phyloP scores from a whole-genome alignment of 2,797 vertebrate species.

The Catharus ustulatus region DNA sequence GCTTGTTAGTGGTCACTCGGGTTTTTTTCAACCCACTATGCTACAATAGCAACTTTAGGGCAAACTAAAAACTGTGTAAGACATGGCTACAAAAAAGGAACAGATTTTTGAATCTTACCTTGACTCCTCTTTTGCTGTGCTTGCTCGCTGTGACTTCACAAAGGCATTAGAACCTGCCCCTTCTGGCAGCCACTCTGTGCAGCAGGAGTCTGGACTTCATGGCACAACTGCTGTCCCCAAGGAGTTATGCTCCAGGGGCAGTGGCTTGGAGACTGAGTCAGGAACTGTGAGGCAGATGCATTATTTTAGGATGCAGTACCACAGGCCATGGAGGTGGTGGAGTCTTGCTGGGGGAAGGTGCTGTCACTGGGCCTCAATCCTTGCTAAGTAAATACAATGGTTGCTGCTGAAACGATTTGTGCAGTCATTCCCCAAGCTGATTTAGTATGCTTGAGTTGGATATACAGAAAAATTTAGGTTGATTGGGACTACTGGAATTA shows the following conservation, averaged over 20 bases:
- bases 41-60: not conserved
- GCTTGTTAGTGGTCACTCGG: not conserved
- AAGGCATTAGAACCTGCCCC: not conserved
- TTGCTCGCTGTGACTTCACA: not conserved
- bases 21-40: not conserved
- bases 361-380: fast-evolving
- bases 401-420: not conserved
- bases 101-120: not conserved
- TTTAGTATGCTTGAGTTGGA: not conserved
- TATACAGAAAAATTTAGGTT: not conserved
- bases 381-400: fast-evolving
- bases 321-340: not conserved
- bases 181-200: not conserved
- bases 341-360: not conserved
- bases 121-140: not conserved
- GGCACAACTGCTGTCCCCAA: not conserved
- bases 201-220: not conserved
- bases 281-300: not conserved
- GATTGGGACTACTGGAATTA: not conserved
- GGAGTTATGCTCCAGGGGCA: fast-evolving
- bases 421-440: not conserved
- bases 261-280: not conserved
- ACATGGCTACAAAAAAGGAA: not conserved
- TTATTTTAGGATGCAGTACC: not conserved
- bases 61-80: not conserved